Evolutionary conservation across 2,113 vertebrate genomes (phyloP).

Genomic region (Tiliqua scincoides): DNA sequence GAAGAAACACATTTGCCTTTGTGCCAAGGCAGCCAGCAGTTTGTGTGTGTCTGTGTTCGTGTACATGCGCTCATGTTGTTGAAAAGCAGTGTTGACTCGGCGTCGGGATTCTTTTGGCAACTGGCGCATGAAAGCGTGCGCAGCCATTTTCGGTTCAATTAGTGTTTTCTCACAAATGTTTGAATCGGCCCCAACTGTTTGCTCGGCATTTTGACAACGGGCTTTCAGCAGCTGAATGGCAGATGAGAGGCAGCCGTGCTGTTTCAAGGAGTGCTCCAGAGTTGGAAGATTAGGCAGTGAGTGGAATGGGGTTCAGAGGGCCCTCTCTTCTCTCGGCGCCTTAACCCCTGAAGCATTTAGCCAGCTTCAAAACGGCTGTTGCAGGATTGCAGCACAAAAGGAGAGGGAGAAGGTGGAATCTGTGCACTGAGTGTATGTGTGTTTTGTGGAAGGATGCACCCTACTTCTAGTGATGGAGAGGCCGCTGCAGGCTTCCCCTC

Average conservation of each 20-base stretch:
- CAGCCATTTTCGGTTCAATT: not conserved
- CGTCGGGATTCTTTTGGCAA: not conserved
- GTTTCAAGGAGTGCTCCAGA: not conserved
- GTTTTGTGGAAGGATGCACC: constrained; percentile 28
- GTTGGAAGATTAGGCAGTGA: too few species aligned
- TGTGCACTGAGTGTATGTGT: not conserved
- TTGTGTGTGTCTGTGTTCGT: not conserved
- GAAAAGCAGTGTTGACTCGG: not conserved
- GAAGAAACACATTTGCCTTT: not conserved
- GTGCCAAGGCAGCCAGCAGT: not conserved
- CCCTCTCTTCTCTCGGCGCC: not conserved
- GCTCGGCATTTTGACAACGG: not conserved
- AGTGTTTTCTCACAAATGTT: not conserved
- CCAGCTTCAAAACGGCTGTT: not conserved
- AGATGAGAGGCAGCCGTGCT: not conserved
- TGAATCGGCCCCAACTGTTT: not conserved
- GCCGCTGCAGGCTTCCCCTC: constrained; percentile 16
- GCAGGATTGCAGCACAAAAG: constrained; percentile 6
- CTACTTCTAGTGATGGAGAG: constrained; percentile 40
- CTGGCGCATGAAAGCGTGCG: not conserved
- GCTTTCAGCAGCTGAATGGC: not conserved
- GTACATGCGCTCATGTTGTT: too few species aligned
- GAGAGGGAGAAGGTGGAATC: not conserved
- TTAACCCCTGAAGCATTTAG: not conserved
- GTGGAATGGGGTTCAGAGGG: not conserved